Conservation (phyloP, 2,113 vertebrate species). For the Diadophis punctatus region DNA sequence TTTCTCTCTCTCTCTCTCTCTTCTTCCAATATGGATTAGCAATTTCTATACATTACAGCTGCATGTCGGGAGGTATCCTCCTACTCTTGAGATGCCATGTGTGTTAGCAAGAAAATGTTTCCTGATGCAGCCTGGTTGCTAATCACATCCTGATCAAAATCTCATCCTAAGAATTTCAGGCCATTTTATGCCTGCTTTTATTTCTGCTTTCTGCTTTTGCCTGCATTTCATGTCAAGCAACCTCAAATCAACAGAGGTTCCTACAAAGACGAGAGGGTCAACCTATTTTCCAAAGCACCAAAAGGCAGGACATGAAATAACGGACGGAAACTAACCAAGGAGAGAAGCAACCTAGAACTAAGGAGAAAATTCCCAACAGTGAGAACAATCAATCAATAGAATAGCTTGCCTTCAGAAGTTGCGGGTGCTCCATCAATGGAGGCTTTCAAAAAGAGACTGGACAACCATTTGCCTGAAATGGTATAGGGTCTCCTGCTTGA, state of each 20-base stretch:
- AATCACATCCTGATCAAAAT: constrained; percentile 11
- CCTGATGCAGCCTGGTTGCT: accelerated
- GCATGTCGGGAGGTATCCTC: constrained; percentile 27
- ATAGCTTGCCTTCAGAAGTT: no score
- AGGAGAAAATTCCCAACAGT: no score
- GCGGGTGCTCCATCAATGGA: no score
- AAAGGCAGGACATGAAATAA: neutral
- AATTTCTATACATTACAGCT: constrained; percentile 35
- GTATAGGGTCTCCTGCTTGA: no score
- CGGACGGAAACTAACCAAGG: no score
- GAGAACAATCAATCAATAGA: no score
- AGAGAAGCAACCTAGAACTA: no score
- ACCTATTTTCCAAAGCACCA: neutral
- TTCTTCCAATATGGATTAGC: constrained; percentile 16
- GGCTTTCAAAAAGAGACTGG: no score
- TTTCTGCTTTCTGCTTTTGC: neutral
- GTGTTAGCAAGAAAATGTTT: constrained; percentile 7
- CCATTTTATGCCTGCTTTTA: neutral
- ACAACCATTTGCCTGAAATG: no score
- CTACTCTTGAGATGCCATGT: neutral
- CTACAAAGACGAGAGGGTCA: neutral
- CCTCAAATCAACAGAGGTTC: neutral
- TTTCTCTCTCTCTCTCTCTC: neutral
- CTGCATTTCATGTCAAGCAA: neutral
- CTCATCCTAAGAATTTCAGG: neutral